Conservation (phyloP, 2,113 vertebrate genomes). For the Syrrhaptes paradoxus region DNA sequence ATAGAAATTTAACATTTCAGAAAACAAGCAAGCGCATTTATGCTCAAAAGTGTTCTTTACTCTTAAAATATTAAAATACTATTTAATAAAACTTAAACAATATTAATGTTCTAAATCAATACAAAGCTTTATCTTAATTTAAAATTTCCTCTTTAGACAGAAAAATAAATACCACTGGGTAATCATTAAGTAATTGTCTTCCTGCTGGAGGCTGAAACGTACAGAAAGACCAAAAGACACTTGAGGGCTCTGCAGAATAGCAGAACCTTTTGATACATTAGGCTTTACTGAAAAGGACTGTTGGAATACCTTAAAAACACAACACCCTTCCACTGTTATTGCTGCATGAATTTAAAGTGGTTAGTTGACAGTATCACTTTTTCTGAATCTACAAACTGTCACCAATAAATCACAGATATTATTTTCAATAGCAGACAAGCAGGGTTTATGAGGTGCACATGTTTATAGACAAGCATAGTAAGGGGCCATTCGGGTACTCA, state of each 20-base stretch:
- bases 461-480: not conserved
- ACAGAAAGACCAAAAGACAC: not conserved
- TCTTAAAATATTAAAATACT: not conserved
- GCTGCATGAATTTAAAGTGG: not conserved
- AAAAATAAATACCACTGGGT: not conserved
- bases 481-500: not conserved
- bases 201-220: not conserved
- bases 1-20: constrained; percentile 11
- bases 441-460: not conserved
- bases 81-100: not conserved
- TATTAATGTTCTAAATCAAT: not conserved
- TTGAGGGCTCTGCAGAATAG: not conserved
- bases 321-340: constrained; percentile 6
- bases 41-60: not conserved
- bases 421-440: not conserved
- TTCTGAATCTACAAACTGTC: not conserved
- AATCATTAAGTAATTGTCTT: not conserved
- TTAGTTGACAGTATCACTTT: not conserved
- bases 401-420: not conserved
- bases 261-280: not conserved
- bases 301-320: not conserved
- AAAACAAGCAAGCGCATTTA: not conserved
- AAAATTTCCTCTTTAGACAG: not conserved
- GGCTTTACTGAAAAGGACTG: not conserved
- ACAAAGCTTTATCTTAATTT: not conserved